These are phyloP conservation scores for Ylistrum balloti DNA, from an alignment of 1,140 invertebrate genomes.

Conservation along the genomic window DNA sequence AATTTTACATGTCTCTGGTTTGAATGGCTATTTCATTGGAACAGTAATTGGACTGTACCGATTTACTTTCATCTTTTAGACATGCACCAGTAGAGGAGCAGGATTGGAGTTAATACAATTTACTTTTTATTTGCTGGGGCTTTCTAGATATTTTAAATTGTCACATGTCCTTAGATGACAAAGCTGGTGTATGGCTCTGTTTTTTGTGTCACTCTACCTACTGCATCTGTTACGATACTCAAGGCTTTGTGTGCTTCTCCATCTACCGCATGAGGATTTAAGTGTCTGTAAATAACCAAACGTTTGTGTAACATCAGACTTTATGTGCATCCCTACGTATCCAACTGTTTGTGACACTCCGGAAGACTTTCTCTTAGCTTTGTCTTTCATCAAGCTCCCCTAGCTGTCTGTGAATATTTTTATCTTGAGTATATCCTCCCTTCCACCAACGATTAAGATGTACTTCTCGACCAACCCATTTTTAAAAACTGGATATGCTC, in stretches of 20 bases:
- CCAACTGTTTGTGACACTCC: too few species aligned
- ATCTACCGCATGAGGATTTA: too few species aligned
- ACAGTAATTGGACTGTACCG: constrained; percentile 37
- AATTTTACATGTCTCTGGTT: constrained; percentile 39
- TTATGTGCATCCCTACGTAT: background rate
- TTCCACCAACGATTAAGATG: too few species aligned
- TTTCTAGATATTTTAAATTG: constrained; percentile 36
- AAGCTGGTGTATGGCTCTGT: background rate
- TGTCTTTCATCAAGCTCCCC: too few species aligned
- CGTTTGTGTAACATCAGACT: background rate
- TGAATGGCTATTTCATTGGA: constrained; percentile 39
- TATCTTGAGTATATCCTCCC: too few species aligned
- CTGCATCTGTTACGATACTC: background rate
- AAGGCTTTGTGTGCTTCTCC: too few species aligned
- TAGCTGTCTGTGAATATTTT: too few species aligned
- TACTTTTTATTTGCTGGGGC: constrained; percentile 9
- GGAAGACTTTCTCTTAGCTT: too few species aligned
- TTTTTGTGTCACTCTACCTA: background rate
- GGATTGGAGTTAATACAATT: constrained; percentile 34
- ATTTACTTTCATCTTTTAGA: constrained; percentile 36
- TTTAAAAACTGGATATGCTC: too few species aligned
- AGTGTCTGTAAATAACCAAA: too few species aligned
- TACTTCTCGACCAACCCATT: too few species aligned
- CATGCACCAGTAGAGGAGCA: constrained; percentile 37
- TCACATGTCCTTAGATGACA: background rate